Percentiles rank a stretch among this genome's conserved stretches.
phyloP scores from a whole-genome alignment of 2,888 invertebrate species.

The Choreutis nemorana region DNA sequence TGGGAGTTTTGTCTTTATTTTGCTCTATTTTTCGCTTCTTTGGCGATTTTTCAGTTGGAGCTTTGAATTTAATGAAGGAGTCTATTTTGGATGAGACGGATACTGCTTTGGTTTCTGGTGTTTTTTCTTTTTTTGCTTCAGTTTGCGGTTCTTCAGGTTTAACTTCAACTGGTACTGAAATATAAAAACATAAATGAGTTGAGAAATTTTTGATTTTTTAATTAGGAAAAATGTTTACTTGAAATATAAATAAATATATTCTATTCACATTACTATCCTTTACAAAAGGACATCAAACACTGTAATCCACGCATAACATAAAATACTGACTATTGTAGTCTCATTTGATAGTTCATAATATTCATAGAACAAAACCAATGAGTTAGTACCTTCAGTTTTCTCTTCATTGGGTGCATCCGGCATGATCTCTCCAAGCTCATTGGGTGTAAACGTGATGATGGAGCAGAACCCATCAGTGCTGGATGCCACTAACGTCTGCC shows the following conservation, averaged over 20 bases:
- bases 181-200: background rate
- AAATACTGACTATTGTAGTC: too few relatives aligned
- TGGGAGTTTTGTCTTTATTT: conserved; percentile 29
- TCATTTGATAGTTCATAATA: too few relatives aligned
- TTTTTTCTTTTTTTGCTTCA: conserved; percentile 11
- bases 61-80: conserved; percentile 45
- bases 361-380: too few relatives aligned
- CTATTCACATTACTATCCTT: background rate
- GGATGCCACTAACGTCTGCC: conserved; percentile 36
- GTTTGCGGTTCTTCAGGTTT: conserved; percentile 17
- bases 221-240: too few relatives aligned
- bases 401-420: too few relatives aligned
- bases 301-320: too few relatives aligned
- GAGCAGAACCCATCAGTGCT: conserved; percentile 59
- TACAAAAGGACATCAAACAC: background rate
- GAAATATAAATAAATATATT: too few relatives aligned
- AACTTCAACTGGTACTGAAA: conserved; percentile 31
- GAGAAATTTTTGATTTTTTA: background rate
- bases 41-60: conserved; percentile 34
- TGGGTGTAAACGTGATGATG: conserved; percentile 32
- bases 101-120: conserved; percentile 16
- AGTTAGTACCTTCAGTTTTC: too few relatives aligned
- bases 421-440: conserved; percentile 35
- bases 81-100: conserved; percentile 29
- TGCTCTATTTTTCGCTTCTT: conserved; percentile 31